Conservation (phyloP, 2,113 vertebrate species). For the Melanerpes aurifrons region DNA sequence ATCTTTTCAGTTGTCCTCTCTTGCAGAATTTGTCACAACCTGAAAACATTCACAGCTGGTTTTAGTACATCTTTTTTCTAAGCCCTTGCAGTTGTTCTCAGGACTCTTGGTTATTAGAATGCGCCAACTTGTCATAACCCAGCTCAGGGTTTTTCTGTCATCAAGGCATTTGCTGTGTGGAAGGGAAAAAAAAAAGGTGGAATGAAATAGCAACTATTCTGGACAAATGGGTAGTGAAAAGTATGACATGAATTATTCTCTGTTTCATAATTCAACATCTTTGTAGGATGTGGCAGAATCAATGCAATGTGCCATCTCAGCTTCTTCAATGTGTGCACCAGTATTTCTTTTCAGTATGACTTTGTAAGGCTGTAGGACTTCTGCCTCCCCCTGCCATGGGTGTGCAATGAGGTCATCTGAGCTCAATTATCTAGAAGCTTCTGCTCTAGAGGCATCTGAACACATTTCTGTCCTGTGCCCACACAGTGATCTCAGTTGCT, state of each 20-base stretch:
- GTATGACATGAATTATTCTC: background rate
- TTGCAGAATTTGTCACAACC: background rate
- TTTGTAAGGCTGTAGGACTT: background rate
- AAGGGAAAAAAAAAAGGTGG: background rate
- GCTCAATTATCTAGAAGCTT: background rate
- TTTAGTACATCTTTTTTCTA: constrained; percentile 8
- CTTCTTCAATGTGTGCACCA: background rate
- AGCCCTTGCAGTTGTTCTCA: constrained; percentile 28
- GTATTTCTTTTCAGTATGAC: background rate
- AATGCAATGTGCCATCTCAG: background rate
- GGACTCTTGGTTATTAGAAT: constrained; percentile 15
- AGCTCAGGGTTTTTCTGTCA: constrained; percentile 20
- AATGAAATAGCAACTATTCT: constrained; percentile 21
- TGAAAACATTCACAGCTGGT: background rate
- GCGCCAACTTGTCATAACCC: background rate
- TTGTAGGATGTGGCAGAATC: background rate
- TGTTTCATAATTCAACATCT: background rate
- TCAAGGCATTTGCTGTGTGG: background rate
- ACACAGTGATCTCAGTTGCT: background rate
- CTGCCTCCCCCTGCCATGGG: rapidly evolving
- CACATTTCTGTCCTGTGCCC: background rate
- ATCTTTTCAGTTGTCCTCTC: background rate
- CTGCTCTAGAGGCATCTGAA: background rate
- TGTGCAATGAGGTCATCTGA: background rate
- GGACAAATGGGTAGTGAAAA: background rate